Evolutionary conservation across 2,888 invertebrate genomes (phyloP), one percentile per base, ranked within the genome.

Genomic region (Cataglyphis cursor): DNA sequence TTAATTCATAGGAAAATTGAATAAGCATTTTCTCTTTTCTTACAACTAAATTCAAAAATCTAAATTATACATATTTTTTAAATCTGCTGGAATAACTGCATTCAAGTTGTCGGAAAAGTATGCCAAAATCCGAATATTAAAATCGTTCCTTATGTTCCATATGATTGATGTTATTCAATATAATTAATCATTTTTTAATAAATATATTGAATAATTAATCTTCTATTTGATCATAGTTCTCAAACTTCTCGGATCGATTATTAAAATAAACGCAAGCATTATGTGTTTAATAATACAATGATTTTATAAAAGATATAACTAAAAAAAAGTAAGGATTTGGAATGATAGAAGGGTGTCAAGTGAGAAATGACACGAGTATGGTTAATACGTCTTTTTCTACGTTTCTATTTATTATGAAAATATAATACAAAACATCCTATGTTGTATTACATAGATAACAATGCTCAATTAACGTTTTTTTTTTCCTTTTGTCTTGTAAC

Each of bases 321-420:
- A 18, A 65, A 41, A 24, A 21, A 44, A 35, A 9, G 1, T 35
- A 57, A 31, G 35, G n/a, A 35, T 62, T 28, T 12, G 24, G 12
- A 18, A 3, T 12, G 21, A 9, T 38, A 18, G 8, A 18, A 54
- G 41, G 48, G 73, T 73, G 8, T 35, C 24, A 18, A 48, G 12
- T 21, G 41, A 81, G 59, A 78, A 90, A 66, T 88, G 83, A 92
- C 90, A 89, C 89, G 74, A 84, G 87, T 93, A 83, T 92, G 89
- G 90, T 93, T 93, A 90, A 92, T 93, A 94, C 92, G 92, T 94
- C 92, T 94, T 95, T 95, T 95, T 94, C 95, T 95, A 95, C 95
- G 95, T 94, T 95, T 94, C 95, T 95, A 95, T 95, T 95, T 95
- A 95, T 95, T 95, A 95, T 95, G 95, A 95, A 95, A 94, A 95